Base-by-base conservation (phyloP, 2,888 invertebrate species). In the Tetropium fuscum region DNA sequence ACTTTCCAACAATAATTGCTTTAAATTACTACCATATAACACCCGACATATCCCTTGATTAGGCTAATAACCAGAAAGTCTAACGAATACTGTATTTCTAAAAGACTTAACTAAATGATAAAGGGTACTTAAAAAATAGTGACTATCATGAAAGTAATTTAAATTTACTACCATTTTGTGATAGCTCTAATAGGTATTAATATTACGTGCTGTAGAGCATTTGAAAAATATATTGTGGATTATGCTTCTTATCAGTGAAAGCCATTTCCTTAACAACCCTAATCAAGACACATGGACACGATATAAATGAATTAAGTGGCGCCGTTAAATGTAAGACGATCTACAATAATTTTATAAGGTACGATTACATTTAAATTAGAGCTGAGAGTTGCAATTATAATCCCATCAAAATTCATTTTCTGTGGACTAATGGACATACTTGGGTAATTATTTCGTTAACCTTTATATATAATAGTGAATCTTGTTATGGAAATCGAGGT, bases 371-470 rank as follows among this genome's bases (percentile, higher is more conserved):
- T 57, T 53, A 51, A 53, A 58, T 53, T 54, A 54, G 36, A 53
- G 22, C 38, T 11, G 27, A 48, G 55, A 63, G 54, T 38, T 45
- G 60, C 54, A 68, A 68, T 66, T 68, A 68, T 66, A 64, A 63
- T 44, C 47, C 48, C 68, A 68, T 68, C 66, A 66, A 54, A 64
- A 55, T 63, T 64, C 58, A 65, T 68, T 57, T 54, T 62, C 62
- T 53, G 56, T 30, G 53, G 16, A 13, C 48, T 66, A 64, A 64
- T 63, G 57, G 30, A 47, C 40, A 36, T 49, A 57, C 55, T 48
- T 45, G 44, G 55, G 53, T 59, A 63, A 63, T 66, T 60, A 61
- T 55, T 18, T 47, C 30, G 18, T 47, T 55, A 49, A 38, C 43
- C 51, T 62, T 51, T 51, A 30, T 60, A 47, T 55, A 61, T 25